Percentiles rank a stretch among this genome's conserved stretches.
These are phyloP conservation scores for Saxidomus purpurata DNA, from an alignment of 1,140 invertebrate genomes.

Conservation along the genomic window DNA sequence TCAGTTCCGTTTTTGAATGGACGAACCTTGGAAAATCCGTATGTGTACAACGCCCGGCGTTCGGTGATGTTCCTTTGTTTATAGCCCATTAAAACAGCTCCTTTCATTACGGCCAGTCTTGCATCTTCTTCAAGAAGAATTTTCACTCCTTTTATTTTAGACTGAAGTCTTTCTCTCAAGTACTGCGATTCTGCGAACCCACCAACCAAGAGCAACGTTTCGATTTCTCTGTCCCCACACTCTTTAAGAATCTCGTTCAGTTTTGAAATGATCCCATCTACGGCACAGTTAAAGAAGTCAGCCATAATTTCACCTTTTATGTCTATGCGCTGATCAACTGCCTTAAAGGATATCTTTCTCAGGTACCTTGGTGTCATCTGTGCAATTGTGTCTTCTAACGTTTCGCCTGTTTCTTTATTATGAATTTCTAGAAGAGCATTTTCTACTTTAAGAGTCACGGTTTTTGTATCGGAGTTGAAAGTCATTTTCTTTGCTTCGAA, in stretches of 20 bases:
- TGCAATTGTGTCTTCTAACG: neutral
- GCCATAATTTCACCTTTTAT: neutral
- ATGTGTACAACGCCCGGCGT: slow-evolving; percentile 5
- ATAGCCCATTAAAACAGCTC: slow-evolving; percentile 36
- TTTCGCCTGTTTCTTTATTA: neutral
- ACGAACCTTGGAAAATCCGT: neutral
- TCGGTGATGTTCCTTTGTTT: slow-evolving; percentile 10
- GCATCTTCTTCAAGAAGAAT: neutral
- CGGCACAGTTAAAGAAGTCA: slow-evolving; percentile 12
- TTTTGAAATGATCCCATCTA: neutral
- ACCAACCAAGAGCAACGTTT: slow-evolving; percentile 51
- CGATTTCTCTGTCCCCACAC: neutral
- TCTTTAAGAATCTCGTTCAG: neutral
- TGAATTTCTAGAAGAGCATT: neutral
- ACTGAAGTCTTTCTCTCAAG: slow-evolving; percentile 18
- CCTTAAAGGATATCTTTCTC: neutral
- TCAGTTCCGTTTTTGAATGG: neutral
- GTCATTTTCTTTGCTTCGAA: slow-evolving; percentile 47
- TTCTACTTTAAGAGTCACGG: neutral
- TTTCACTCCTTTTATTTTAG: neutral
- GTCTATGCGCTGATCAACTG: no score
- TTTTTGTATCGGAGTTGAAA: neutral
- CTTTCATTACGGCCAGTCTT: slow-evolving; percentile 40
- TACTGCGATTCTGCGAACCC: slow-evolving; percentile 58
- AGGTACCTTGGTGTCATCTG: neutral